Evolutionary conservation across 1,140 invertebrate genomes (phyloP), one percentile per base, ranked within the genome.

Genomic region (Atta texana): DNA sequence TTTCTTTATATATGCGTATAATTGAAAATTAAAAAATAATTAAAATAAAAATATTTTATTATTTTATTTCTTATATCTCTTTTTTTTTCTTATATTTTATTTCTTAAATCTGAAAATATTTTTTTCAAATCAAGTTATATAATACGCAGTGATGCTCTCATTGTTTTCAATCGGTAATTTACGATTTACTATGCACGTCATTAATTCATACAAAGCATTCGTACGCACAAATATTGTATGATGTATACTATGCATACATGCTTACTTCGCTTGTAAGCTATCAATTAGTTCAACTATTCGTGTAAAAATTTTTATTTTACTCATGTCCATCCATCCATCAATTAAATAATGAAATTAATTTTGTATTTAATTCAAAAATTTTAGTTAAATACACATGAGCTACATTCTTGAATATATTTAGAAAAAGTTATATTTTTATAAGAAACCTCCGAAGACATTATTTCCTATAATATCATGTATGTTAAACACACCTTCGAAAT

Each of bases 41-140:
- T 44, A 10, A 44, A 44, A 3, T 44, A 10, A 39, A 39, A 61
- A 1, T 31, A 68, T 39, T 34, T 28, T 39, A 66, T 39, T 21
- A 34, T 66, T 14, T n/a, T n/a, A n/a, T n/a, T n/a, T n/a, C n/a
- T n/a, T n/a, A n/a, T n/a, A n/a, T n/a, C n/a, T n/a, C n/a, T n/a
- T n/a, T n/a, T n/a, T n/a, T n/a, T n/a, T n/a, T n/a, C n/a, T n/a
- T n/a, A n/a, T n/a, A n/a, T n/a, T n/a, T n/a, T n/a, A n/a, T n/a
- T 76, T 63, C 59, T 10, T 3, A 64, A 53, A 21, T 59, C 7
- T 39, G 0, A 72, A 72, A 72, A 59, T 82, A 72, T 82, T 49
- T 81, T 57, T 82, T 49, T n/a, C 12, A 18, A 28, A 39, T 1
- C 31, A 44, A 59, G 3, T 57, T 59, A 31, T 24, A 6, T 53